Conservation (phyloP, 2,797 vertebrate genomes). For the Mormyrus hasselquistii region DNA sequence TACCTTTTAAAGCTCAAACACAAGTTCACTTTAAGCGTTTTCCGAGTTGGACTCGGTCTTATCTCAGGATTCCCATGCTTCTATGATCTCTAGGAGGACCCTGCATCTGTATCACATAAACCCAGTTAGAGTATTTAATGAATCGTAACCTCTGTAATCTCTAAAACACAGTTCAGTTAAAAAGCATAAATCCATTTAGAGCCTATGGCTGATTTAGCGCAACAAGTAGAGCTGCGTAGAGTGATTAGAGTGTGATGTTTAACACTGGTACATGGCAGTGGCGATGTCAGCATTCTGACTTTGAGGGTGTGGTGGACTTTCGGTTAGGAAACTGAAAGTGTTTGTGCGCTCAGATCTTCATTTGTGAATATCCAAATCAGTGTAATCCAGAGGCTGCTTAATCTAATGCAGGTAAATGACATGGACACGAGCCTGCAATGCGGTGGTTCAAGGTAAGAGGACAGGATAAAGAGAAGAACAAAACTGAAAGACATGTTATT, state of each 20-base stretch:
- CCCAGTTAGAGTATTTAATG: background rate
- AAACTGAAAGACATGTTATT: background rate
- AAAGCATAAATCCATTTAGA: background rate
- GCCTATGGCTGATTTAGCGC: background rate
- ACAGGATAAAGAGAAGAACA: background rate
- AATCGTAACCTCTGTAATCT: background rate
- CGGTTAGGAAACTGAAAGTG: background rate
- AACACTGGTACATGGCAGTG: background rate
- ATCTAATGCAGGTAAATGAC: background rate
- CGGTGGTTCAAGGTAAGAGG: background rate
- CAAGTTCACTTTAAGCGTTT: background rate
- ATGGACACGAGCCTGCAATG: background rate
- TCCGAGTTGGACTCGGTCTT: background rate
- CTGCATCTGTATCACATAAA: background rate
- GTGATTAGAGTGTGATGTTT: background rate
- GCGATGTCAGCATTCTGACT: background rate
- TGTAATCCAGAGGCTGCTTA: background rate
- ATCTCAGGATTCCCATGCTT: background rate
- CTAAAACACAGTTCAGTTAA: background rate
- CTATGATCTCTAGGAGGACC: background rate
- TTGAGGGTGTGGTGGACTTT: background rate
- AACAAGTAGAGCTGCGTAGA: background rate
- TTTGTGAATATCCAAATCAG: background rate
- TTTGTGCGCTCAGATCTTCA: background rate
- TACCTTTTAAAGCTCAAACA: background rate